Evolutionary conservation across 2,113 vertebrate species (phyloP).

Genomic region (Dicentrarchus labrax): DNA sequence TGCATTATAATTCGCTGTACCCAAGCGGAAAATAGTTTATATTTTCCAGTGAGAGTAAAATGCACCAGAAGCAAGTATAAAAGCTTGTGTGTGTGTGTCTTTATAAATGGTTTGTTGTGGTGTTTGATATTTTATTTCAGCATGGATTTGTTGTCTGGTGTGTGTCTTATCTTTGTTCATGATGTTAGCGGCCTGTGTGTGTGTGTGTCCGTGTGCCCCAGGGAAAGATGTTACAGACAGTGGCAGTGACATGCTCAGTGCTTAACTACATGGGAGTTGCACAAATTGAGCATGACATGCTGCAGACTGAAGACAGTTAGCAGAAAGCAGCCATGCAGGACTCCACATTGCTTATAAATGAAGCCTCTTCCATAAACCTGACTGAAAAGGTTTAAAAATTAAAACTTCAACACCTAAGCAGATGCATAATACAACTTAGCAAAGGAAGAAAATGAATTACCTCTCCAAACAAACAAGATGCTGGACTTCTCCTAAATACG

Average conservation of each 20-base stretch:
- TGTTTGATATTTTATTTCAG: constrained; percentile 49
- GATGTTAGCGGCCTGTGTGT: constrained; percentile 3
- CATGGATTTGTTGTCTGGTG: constrained; percentile 20
- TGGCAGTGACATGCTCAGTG: constrained; percentile 54
- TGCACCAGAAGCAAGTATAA: constrained; percentile 36
- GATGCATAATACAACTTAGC: neutral
- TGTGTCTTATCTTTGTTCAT: constrained; percentile 40
- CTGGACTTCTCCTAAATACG: constrained; percentile 1
- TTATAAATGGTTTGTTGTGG: constrained; percentile 31
- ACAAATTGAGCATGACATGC: constrained; percentile 78
- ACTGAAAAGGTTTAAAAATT: neutral
- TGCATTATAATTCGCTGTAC: constrained; percentile 78
- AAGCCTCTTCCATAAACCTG: neutral
- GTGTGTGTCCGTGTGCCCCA: constrained; percentile 14
- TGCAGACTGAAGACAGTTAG: constrained; percentile 58
- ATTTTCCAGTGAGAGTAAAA: constrained; percentile 55
- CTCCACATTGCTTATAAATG: constrained; percentile 37
- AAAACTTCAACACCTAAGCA: neutral
- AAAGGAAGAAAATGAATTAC: neutral
- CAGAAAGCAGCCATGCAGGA: constrained; percentile 56
- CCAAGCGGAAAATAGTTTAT: constrained; percentile 56
- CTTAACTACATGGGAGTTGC: constrained; percentile 58
- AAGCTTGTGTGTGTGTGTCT: neutral
- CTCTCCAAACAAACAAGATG: neutral
- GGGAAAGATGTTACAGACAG: constrained; percentile 61